Base-by-base conservation (phyloP, 2,797 vertebrate species). In the Numenius phaeopus region DNA sequence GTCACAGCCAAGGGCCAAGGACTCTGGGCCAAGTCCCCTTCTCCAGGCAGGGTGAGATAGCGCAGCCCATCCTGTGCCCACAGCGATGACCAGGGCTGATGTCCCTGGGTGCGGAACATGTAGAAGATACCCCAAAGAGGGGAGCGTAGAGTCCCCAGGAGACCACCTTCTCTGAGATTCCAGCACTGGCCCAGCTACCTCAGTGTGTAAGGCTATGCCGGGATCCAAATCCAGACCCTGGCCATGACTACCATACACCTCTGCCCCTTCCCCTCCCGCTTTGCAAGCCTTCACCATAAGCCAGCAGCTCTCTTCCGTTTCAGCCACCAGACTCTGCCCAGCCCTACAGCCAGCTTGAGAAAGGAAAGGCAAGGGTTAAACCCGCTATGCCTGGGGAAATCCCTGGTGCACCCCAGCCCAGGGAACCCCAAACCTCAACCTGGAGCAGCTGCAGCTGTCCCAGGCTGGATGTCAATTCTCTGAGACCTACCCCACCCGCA, bases 31-130 rank as follows among this genome's bases (percentile, higher is more conserved):
- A 69, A 39, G 73, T 23, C 3, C 24, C 57, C 14, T 86, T 70
- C 5, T 62, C 27, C 23, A 37, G 30, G 42, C 29, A 49, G 14
- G 24, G 23, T 1, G 3, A 87, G 47, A 55, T n/a, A 77, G 30
- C 4, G 0, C 64, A 52, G 21, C 47, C 58, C 47, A 84, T 42
- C 30, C 79, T 57, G 4, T 39, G 19, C 21, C 65, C 69, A n/a
- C 2, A 1, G 42, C 4, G 1, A 52, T 37, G 9, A 61, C 37
- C 22, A 47, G 17, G 26, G 34, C 54, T 49, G 22, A 70, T 46
- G n/a, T n/a, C 52, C 42, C 58, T 27, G 4, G 2, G 8, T 76
- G 37, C 0, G 0, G 64, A 87, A 17, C 22, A 62, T 0, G 1
- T 18, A n/a, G 26, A 46, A 93, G 9, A n/a, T 61, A 32, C 37